Conservation (phyloP, 2,113 vertebrate species). For the Cololabis saira region DNA sequence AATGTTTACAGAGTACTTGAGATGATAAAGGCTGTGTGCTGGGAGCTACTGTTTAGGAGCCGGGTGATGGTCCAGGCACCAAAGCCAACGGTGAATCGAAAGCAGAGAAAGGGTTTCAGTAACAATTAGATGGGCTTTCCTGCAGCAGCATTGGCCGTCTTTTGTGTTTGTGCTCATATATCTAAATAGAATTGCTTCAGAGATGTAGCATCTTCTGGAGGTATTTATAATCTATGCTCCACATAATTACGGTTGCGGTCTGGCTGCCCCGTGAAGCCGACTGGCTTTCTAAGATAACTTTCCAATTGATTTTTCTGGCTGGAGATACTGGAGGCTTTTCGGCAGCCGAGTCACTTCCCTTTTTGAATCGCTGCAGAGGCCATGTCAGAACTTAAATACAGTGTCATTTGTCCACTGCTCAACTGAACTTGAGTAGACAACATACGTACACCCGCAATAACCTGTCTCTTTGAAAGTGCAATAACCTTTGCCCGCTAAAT, state of each 20-base stretch:
- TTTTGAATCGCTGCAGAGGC: constrained; percentile 19
- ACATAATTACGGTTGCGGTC: constrained; percentile 35
- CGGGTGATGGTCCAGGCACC: background rate
- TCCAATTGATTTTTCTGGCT: constrained; percentile 29
- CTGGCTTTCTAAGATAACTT: constrained; percentile 36
- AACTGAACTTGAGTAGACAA: background rate
- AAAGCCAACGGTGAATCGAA: background rate
- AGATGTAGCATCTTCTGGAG: constrained; percentile 6
- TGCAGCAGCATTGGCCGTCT: no score
- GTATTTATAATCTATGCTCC: constrained; percentile 9
- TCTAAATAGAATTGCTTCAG: no score
- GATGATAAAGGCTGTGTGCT: constrained; percentile 8
- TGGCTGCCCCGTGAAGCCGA: constrained; percentile 15
- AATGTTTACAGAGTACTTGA: constrained; percentile 11
- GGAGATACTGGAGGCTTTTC: no score
- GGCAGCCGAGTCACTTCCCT: constrained; percentile 37
- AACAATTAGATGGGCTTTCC: no score
- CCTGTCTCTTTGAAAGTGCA: no score
- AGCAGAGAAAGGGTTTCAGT: no score
- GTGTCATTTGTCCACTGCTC: constrained; percentile 2
- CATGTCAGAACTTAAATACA: constrained; percentile 10
- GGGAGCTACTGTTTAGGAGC: background rate
- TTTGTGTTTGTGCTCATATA: no score
- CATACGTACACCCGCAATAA: no score
- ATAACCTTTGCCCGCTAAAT: no score